Conservation (phyloP, 2,113 vertebrate genomes). For the Herpetotheres cachinnans region DNA sequence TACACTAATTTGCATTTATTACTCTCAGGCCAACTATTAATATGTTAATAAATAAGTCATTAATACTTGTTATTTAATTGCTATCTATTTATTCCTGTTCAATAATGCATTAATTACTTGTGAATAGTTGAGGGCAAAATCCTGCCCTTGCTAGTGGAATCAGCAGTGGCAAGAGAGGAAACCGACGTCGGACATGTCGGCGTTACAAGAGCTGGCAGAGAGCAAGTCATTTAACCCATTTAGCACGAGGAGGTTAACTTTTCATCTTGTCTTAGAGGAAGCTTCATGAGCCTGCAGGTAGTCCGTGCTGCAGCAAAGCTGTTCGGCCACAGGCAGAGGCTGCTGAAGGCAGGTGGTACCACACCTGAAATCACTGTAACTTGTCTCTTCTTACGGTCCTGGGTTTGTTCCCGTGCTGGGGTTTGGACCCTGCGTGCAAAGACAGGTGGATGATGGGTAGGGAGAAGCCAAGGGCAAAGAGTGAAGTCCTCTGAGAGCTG, state of each 20-base stretch:
- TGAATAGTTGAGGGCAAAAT: slow-evolving; percentile 69
- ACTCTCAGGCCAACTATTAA: slow-evolving; percentile 71
- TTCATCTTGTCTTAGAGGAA: neutral
- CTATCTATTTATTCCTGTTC: slow-evolving; percentile 76
- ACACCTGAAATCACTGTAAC: neutral
- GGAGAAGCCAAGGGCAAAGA: neutral
- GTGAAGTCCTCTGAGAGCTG: neutral
- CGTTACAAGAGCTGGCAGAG: neutral
- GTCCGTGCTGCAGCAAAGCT: neutral
- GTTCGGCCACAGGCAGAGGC: neutral
- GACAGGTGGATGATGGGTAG: neutral
- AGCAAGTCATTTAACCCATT: neutral
- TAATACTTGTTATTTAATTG: slow-evolving; percentile 77
- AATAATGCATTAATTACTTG: slow-evolving; percentile 73
- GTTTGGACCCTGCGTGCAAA: neutral
- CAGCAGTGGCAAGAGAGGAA: neutral
- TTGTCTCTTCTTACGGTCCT: neutral
- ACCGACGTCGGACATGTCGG: rapidly evolving
- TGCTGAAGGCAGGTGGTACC: neutral
- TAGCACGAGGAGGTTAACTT: neutral
- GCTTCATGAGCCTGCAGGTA: neutral
- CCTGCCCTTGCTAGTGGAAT: neutral
- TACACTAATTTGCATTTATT: slow-evolving; percentile 72
- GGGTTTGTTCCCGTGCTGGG: neutral
- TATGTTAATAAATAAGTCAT: slow-evolving; percentile 78